Base-by-base conservation (phyloP, 2,113 vertebrate species). In the Microcebus griseorufus region DNA sequence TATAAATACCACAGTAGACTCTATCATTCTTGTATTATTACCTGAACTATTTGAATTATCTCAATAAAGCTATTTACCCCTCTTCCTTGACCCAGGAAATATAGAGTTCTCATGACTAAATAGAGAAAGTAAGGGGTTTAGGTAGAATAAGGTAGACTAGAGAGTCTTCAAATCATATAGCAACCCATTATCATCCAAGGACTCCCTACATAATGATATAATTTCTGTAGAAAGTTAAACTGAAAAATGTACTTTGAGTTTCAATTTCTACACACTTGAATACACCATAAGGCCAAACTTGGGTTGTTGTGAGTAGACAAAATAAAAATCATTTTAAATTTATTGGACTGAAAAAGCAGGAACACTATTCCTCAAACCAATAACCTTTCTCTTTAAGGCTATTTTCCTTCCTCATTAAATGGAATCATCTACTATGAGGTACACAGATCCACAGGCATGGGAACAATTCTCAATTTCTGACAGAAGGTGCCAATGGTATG, bases 241-340 rank as follows among this genome's bases (percentile, higher is more conserved):
- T 69, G 18, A 64, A 69, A 82, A 55, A 3, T 53, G 13, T 64
- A 25, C 32, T 64, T 80, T 55, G 64, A 78, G 5, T 6, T 82
- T 81, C 32, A 62, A 18, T 79, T 92, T 79, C 25, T 75, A 73
- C 51, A 34, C 16, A 82, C 6, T 45, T 81, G 32, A 76, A 58
- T 39, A 96, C 45, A 87, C 0, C 5, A 60, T 53, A 72, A 87
- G 67, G 76, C 9, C 48, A 8, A 90, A 78, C 27, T 90, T 95
- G 9, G 58, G 16, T 82, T 94, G 34, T 69, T 90, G 22, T 58
- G 8, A 45, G 23, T 79, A 89, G 18, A 89, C n/a, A 85, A 93
- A 85, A 53, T 91, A 45, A 88, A 89, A 91, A 42, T 53, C 20
- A 83, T 55, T 89, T 84, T 34, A 16, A 88, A 94, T 39, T 75